A percentile compares a stretch with the other conserved stretches of the same genome.
Evolutionary conservation across 2,113 vertebrate species (phyloP).

Genomic region (Callipepla californica): DNA sequence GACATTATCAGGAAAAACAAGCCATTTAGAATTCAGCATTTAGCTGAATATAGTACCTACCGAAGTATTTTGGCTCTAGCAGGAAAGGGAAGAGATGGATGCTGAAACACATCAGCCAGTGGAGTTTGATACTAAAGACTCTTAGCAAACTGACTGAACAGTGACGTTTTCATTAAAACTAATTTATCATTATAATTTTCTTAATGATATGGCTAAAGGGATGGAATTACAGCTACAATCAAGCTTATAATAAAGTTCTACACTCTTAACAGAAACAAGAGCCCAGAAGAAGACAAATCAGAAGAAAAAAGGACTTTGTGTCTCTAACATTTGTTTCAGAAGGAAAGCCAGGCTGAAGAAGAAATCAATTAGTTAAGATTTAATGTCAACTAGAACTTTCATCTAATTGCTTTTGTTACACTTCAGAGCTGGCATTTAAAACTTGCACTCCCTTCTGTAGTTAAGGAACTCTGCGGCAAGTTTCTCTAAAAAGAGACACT

Average conservation of each 20-base stretch:
- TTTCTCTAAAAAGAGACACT: neutral
- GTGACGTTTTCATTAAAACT: neutral
- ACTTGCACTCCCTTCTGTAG: neutral
- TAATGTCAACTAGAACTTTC: slow-evolving; percentile 29
- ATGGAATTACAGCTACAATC: neutral
- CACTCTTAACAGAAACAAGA: neutral
- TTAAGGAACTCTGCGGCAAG: neutral
- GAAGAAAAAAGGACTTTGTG: neutral
- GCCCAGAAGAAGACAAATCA: neutral
- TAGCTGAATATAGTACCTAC: neutral
- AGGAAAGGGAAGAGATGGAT: neutral
- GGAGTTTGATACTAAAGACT: neutral
- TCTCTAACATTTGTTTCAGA: neutral
- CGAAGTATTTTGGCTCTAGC: neutral
- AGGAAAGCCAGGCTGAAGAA: neutral
- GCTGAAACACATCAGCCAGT: neutral
- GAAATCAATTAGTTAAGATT: slow-evolving; percentile 22
- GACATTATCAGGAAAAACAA: neutral
- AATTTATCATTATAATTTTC: neutral
- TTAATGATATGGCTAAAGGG: neutral
- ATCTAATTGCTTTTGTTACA: slow-evolving; percentile 29
- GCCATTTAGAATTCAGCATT: neutral
- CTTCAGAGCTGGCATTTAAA: slow-evolving; percentile 35
- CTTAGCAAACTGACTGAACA: neutral
- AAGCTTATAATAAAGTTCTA: neutral